Conservation (phyloP, 30 jellyfish, hydroid and myxozoan species). For the Nemopilema nomurai region DNA sequence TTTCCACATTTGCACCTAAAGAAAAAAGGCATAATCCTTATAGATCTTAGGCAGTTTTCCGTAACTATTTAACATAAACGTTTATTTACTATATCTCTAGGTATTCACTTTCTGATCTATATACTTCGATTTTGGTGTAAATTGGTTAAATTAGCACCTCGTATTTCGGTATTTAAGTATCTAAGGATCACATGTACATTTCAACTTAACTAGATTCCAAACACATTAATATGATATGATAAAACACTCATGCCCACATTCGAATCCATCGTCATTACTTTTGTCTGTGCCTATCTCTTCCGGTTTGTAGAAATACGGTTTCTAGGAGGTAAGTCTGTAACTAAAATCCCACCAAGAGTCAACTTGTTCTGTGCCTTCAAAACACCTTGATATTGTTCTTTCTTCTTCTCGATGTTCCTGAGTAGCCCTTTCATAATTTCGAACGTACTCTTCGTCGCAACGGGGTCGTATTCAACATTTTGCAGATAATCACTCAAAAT, state of each 20-base stretch:
- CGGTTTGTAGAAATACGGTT: background rate
- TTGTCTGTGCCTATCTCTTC: too few species aligned
- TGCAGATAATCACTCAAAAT: too few species aligned
- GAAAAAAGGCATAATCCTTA: background rate
- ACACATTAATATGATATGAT: background rate
- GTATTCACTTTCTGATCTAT: background rate
- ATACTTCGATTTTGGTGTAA: background rate
- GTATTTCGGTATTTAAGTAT: background rate
- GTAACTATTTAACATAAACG: background rate
- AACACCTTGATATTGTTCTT: background rate
- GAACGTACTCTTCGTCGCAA: background rate
- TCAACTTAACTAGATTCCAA: background rate
- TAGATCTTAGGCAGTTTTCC: background rate
- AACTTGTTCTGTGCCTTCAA: background rate
- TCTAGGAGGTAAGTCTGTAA: background rate
- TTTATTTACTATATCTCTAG: background rate
- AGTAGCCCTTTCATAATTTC: background rate
- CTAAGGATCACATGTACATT: background rate
- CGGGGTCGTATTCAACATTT: background rate
- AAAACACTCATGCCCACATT: slow-evolving; percentile 3
- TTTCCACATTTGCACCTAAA: background rate
- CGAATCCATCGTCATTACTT: background rate
- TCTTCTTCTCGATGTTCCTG: background rate
- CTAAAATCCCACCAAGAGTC: slow-evolving; percentile 1
- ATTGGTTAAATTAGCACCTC: background rate